A percentile compares a stretch with the other conserved stretches of the same genome.
These are phyloP conservation scores for Zaprionus lineosus DNA, from an alignment of 2,888 invertebrate species.

Conservation along the genomic window DNA sequence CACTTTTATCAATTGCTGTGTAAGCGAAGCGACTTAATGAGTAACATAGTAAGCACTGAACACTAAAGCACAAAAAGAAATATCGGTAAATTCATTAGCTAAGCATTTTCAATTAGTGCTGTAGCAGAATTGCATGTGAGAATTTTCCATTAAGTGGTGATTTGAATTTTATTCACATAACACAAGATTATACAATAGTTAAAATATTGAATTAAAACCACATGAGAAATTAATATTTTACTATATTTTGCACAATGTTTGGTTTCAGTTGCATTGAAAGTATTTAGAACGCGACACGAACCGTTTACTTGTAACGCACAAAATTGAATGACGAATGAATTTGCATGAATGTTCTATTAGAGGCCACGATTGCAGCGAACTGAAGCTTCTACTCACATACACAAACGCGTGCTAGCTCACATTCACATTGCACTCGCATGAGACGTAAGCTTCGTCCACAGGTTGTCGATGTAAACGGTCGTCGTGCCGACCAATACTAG, in stretches of 20 bases:
- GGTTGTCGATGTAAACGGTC: too few relatives aligned
- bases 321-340: constrained; percentile 52
- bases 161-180: neutral
- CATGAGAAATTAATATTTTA: too few relatives aligned
- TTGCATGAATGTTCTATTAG: constrained; percentile 6
- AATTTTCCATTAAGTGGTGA: too few relatives aligned
- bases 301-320: constrained; percentile 62
- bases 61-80: too few relatives aligned
- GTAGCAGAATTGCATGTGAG: too few relatives aligned
- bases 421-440: constrained; percentile 69
- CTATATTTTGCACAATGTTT: too few relatives aligned
- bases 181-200: neutral
- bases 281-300: constrained; percentile 13
- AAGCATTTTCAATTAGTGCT: neutral
- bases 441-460: constrained; percentile 38
- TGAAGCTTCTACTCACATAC: constrained; percentile 28
- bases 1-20: constrained; percentile 47
- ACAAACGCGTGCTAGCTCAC: constrained; percentile 29
- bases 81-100: neutral
- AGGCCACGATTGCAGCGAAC: constrained; percentile 22
- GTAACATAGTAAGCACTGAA: neutral
- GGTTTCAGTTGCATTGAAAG: constrained; percentile 5
- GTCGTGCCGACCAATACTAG: constrained; percentile 20
- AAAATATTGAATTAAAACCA: too few relatives aligned
- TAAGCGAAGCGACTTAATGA: neutral